Evolutionary conservation across 2,888 invertebrate species (phyloP).

Genomic region (Ormyrus thymus): DNA sequence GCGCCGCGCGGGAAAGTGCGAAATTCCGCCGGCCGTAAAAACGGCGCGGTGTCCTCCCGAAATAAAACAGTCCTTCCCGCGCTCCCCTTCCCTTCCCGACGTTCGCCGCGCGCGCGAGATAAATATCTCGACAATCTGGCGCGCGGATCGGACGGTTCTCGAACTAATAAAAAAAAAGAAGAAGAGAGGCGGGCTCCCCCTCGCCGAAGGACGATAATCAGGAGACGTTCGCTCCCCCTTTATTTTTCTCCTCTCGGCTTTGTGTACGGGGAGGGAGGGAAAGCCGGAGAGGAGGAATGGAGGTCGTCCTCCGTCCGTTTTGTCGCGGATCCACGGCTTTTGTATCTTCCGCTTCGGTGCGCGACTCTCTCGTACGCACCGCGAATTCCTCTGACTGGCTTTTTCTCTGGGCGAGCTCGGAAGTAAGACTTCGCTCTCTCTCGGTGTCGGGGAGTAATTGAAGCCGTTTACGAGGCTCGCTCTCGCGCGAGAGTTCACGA

Average conservation of each 20-base stretch:
- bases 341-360: background rate
- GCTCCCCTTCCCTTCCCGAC: too few species aligned
- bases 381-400: too few species aligned
- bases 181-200: too few species aligned
- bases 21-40: too few species aligned
- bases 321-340: slow-evolving; percentile 33
- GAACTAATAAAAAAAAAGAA: too few species aligned
- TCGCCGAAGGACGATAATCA: background rate
- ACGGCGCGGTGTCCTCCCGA: too few species aligned
- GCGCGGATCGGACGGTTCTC: too few species aligned
- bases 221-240: background rate
- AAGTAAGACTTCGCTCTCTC: slow-evolving; percentile 4
- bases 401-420: too few species aligned
- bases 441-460: background rate
- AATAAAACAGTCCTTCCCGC: too few species aligned
- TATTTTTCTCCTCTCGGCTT: background rate
- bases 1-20: too few species aligned
- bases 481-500: background rate
- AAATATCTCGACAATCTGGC: too few species aligned
- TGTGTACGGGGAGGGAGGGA: slow-evolving; percentile 21
- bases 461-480: background rate
- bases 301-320: slow-evolving; percentile 27
- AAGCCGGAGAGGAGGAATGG: slow-evolving; percentile 29
- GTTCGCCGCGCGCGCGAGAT: too few species aligned
- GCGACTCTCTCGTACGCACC: background rate